Evolutionary conservation across 2,888 invertebrate genomes (phyloP).

Genomic region (Dioctria rufipes): DNA sequence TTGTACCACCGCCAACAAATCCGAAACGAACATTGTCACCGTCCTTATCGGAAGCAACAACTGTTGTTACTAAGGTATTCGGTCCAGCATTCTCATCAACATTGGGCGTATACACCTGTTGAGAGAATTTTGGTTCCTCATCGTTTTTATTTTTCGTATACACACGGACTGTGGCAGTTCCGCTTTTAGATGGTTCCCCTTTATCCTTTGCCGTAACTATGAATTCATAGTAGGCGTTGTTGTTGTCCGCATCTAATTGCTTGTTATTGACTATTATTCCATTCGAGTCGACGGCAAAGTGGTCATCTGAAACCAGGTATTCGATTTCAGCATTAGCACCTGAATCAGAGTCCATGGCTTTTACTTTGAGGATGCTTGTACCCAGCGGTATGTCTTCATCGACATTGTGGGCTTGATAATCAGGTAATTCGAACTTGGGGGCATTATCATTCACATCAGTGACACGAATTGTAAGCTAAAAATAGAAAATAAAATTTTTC

Average conservation of each 20-base stretch:
- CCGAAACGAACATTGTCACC: slow-evolving; percentile 96
- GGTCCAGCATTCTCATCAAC: slow-evolving; percentile 97
- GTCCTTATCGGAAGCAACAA: slow-evolving; percentile 97
- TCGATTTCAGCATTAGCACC: slow-evolving; percentile 96
- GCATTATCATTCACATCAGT: slow-evolving; percentile 98
- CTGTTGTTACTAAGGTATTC: slow-evolving; percentile 95
- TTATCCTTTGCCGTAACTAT: slow-evolving; percentile 94
- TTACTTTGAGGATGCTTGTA: slow-evolving; percentile 93
- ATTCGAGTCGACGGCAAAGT: slow-evolving; percentile 94
- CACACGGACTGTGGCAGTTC: slow-evolving; percentile 93
- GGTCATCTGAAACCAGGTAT: slow-evolving; percentile 91
- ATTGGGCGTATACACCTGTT: slow-evolving; percentile 96
- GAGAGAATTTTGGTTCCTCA: slow-evolving; percentile 96
- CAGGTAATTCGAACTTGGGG: slow-evolving; percentile 95
- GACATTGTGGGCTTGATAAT: slow-evolving; percentile 97
- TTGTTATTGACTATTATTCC: slow-evolving; percentile 95
- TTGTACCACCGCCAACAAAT: slow-evolving; percentile 91
- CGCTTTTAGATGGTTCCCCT: slow-evolving; percentile 93
- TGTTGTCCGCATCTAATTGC: slow-evolving; percentile 95
- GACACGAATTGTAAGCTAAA: slow-evolving; percentile 91
- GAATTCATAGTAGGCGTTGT: slow-evolving; percentile 97
- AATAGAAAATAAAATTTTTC: slow-evolving; percentile 61
- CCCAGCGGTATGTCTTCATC: slow-evolving; percentile 95
- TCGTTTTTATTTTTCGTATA: slow-evolving; percentile 99
- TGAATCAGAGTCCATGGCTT: slow-evolving; percentile 95